Base-by-base conservation (phyloP, 1,140 invertebrate species). In the Diorhabda elongata region DNA sequence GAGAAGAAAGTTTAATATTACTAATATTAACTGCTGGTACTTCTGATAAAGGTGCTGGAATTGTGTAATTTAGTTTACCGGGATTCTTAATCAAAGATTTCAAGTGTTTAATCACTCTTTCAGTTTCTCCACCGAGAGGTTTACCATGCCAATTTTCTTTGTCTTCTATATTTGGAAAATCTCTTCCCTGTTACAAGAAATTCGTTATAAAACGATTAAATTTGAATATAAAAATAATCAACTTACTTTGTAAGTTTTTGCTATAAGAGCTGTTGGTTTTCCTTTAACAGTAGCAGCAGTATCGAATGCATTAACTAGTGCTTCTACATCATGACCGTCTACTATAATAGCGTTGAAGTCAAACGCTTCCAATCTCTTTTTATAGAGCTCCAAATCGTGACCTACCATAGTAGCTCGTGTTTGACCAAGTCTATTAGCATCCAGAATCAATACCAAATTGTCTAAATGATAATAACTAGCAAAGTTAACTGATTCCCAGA, bases 401-500 rank as follows among this genome's bases (percentile, higher is more conserved):
- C 95, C 93, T 61, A 99, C 85, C 42, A 91, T 89, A 4, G 98
- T 98, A 2, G 95, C 87, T 77, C 98, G 94, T 67, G 95, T 98
- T 84, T 99, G 98, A 11, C 98, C 98, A 47, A 99, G 86, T 58
- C 98, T 88, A 82, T 99, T 99, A 8, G 98, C 88, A 81, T 99
- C 98, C 78, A 99, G 94, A 76, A 99, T 95, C 8, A 96, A 95
- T 60, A 95, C 94, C 4, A 99, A 85, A 84, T 99, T 99, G 82
- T 99, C 96, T 44, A 99, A 86, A 64, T 97, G 94, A 83, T 99
- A 99, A 79, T 92, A 86, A 62, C 92, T 92, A 58, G 95, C 93
- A 84, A 99, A 99, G 75, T 95, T 88, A 56, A 99, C 84, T 1
- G 97, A 97, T 84, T 99, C 98, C 98, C 98, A 99, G 69, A 99